A percentile compares a stretch with the other conserved stretches of the same genome.
phyloP scores from a whole-genome alignment of 2,113 vertebrate species.

The Siniperca knerii region DNA sequence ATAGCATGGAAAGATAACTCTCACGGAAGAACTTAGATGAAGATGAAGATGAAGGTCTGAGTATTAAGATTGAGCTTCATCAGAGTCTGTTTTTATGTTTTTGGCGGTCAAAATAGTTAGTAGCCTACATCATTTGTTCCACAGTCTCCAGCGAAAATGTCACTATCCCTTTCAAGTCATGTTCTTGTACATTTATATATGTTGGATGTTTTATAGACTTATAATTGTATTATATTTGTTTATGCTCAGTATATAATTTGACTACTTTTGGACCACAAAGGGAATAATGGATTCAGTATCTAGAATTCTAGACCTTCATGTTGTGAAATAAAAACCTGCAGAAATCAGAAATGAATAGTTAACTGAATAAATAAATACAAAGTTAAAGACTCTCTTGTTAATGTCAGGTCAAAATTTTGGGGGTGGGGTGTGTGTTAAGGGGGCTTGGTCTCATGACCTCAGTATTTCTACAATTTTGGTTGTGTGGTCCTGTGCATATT shows the following conservation, averaged over 20 bases:
- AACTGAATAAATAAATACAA: neutral
- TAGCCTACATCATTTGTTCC: too few relatives aligned
- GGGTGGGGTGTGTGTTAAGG: neutral
- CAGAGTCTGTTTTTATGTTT: neutral
- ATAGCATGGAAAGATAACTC: neutral
- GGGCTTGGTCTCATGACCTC: neutral
- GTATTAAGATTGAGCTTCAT: neutral
- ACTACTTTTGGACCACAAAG: too few relatives aligned
- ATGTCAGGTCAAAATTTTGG: neutral
- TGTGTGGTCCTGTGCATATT: neutral
- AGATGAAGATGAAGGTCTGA: too few relatives aligned
- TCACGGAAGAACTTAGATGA: neutral
- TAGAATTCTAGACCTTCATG: neutral
- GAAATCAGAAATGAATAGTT: neutral
- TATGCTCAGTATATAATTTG: neutral
- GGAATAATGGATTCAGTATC: neutral
- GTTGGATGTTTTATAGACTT: neutral
- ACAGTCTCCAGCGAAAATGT: neutral
- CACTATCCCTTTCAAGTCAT: neutral
- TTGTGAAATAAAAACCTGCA: neutral
- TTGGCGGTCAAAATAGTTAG: neutral
- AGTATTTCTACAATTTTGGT: neutral
- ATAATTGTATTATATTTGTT: too few relatives aligned
- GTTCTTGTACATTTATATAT: neutral
- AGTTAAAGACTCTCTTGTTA: neutral